Percentiles rank a stretch among this genome's conserved stretches.
Conservation (phyloP, 2,797 vertebrate species). For the Antennarius maculatus region DNA sequence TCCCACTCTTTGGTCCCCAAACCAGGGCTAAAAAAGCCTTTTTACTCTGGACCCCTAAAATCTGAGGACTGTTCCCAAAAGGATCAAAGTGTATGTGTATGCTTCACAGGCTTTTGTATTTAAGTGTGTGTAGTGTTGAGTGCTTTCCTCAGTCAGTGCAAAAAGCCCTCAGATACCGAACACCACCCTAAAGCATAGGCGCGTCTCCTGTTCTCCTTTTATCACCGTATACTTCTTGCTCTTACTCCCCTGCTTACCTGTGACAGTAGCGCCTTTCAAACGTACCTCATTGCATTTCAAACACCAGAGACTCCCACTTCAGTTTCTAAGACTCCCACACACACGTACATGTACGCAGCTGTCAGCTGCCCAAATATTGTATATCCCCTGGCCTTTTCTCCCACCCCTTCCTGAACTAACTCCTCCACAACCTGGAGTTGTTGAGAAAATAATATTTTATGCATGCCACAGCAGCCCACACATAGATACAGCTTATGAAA, state of each 20-base stretch:
- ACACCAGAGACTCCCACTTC: constrained; percentile 78
- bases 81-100: constrained; percentile 76
- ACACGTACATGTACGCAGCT: constrained; percentile 71
- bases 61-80: constrained; percentile 65
- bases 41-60: constrained; percentile 71
- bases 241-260: constrained; percentile 76
- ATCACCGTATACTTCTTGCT: constrained; percentile 74
- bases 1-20: constrained; percentile 63
- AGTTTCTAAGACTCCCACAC: constrained; percentile 76
- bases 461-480: constrained; percentile 80
- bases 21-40: constrained; percentile 46
- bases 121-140: constrained; percentile 68
- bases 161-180: constrained; percentile 79
- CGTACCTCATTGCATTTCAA: constrained; percentile 87
- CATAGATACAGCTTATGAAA: constrained; percentile 75
- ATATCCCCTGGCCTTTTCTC: constrained; percentile 73
- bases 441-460: constrained; percentile 82
- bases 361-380: constrained; percentile 82
- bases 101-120: constrained; percentile 72
- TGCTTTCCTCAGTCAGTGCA: constrained; percentile 76
- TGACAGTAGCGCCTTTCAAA: constrained; percentile 85
- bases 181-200: constrained; percentile 73
- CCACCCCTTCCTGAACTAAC: constrained; percentile 71
- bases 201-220: constrained; percentile 74
- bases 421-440: constrained; percentile 74